These are phyloP conservation scores for Tetramorium parvispinum DNA, from an alignment of 1,140 invertebrate species.

Conservation along the genomic window DNA sequence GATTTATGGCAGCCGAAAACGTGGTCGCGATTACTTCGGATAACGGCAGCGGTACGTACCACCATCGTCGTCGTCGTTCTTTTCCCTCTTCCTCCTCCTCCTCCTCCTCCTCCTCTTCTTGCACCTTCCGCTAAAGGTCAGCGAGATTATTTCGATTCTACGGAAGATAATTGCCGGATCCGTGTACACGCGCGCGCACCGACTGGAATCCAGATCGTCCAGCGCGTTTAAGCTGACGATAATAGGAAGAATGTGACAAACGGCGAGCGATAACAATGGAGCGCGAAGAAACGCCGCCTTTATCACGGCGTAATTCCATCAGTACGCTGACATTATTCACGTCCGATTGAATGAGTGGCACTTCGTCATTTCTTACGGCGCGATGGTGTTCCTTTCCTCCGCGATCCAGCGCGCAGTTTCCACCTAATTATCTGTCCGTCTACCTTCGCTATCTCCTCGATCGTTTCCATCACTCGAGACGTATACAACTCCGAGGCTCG, in stretches of 20 bases:
- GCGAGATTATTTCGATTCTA: constrained; percentile 44
- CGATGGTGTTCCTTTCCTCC: constrained; percentile 22
- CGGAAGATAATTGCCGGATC: constrained; percentile 3
- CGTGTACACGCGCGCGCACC: neutral
- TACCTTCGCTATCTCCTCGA: constrained; percentile 52
- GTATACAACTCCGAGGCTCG: constrained; percentile 53
- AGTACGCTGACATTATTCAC: constrained; percentile 15
- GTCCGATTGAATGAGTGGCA: constrained; percentile 34
- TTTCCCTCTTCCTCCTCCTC: neutral
- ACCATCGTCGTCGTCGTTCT: neutral
- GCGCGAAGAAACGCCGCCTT: neutral
- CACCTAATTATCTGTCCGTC: constrained; percentile 56
- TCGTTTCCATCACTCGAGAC: constrained; percentile 62
- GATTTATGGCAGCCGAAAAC: constrained; percentile 74
- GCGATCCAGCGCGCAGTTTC: neutral
- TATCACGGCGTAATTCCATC: constrained; percentile 13
- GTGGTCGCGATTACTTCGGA: constrained; percentile 71
- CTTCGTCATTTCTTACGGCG: constrained; percentile 2
- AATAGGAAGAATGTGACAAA: constrained; percentile 34
- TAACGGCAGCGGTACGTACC: constrained; percentile 18
- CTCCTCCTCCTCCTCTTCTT: neutral
- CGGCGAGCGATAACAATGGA: neutral
- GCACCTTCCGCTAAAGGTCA: constrained; percentile 21
- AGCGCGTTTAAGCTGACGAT: neutral
- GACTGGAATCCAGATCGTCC: neutral